Percentiles rank a stretch among this genome's conserved stretches.
Conservation (phyloP, 1,140 invertebrate species). For the Tyrophagus putrescentiae region DNA sequence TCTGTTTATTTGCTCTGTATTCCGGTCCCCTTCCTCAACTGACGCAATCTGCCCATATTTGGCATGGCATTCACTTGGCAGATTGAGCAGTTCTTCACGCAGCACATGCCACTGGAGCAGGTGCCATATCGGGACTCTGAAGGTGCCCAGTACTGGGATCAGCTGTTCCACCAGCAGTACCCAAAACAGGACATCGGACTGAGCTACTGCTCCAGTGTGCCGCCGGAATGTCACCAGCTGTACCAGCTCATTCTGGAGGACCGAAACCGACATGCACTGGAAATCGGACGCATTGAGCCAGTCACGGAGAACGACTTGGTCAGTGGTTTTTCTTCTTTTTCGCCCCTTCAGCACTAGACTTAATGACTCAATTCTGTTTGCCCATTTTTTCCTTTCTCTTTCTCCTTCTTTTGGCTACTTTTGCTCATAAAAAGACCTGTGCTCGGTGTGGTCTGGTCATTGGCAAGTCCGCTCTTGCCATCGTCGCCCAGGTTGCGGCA, state of each 20-base stretch:
- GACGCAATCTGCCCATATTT: no score
- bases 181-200: slow-evolving; percentile 11
- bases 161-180: slow-evolving; percentile 8
- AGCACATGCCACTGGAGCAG: neutral
- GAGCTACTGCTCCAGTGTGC: neutral
- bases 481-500: no score
- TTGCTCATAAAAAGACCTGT: no score
- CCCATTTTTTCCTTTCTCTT: no score
- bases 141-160: neutral
- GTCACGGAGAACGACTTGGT: slow-evolving; percentile 2
- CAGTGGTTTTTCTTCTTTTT: neutral
- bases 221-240: neutral
- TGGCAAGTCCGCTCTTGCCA: neutral
- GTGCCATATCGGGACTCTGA: slow-evolving; percentile 11
- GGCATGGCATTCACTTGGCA: no score
- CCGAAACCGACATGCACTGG: slow-evolving; percentile 6
- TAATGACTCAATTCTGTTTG: no score
- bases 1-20: no score
- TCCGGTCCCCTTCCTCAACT: no score
- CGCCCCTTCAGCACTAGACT: neutral
- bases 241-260: neutral
- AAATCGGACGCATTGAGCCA: neutral
- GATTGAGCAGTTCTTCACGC: neutral
- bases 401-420: no score
- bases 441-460: neutral